Base-by-base conservation (phyloP, 2,888 invertebrate genomes). In the Boloria euphrosyne region DNA sequence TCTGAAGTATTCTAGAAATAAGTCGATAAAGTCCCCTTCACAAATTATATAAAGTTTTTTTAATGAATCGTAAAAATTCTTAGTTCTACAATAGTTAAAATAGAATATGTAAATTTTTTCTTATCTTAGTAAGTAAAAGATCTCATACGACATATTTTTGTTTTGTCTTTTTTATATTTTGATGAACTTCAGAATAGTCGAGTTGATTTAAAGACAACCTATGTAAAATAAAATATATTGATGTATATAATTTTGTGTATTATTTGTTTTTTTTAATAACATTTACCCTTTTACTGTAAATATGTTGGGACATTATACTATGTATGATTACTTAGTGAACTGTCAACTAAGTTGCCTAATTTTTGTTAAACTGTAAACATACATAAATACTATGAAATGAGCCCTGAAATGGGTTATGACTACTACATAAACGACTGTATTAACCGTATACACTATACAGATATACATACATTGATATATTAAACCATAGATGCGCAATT, bases 211-310 rank as follows among this genome's bases (percentile, higher is more conserved):
- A 92, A 92, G 91, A 91, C 91, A 91, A 91, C 90, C 88, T 90
- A 88, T 91, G 91, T 91, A 92, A 91, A 91, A 90, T 91, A 91
- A 90, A 91, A 89, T 90, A 91, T 91, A 92, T 92, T 90, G 91
- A 92, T 92, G 92, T 92, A 92, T 89, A 90, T 90, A 90, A 71
- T 75, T 68, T 73, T 75, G 80, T 77, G 84, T 90, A 87, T 87
- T 76, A 86, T 85, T 87, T 52, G 3, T 18, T 47, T 47, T 47
- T 16, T 27, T 2, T 13, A n/a, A 13, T 16, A 4, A 7, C 7
- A 52, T 18, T 5, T 18, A 52, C 14, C 1, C 5, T 22, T 16
- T n/a, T 31, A 52, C 13, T 10, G 2, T 31, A n/a, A n/a, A n/a
- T n/a, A n/a, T n/a, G n/a, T n/a, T n/a, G n/a, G n/a, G n/a, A n/a